Conservation (phyloP, 2,888 invertebrate genomes). For the Dasypolia templi region DNA sequence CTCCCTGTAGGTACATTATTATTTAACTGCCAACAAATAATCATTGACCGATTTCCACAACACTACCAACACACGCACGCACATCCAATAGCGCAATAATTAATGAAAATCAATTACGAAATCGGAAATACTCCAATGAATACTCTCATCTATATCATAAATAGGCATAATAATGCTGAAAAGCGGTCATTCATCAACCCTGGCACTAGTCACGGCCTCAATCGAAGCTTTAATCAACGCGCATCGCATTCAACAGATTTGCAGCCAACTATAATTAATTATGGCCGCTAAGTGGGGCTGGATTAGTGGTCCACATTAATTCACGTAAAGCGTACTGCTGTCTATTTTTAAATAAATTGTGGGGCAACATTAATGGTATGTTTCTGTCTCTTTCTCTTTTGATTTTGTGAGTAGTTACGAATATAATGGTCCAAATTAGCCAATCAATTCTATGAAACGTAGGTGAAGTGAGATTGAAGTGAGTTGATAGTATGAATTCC, state of each 20-base stretch:
- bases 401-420: background rate
- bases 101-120: conserved; percentile 50
- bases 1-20: background rate
- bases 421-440: background rate
- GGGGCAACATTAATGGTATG: background rate
- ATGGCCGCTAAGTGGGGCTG: conserved; percentile 41
- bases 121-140: conserved; percentile 11
- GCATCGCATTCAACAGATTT: conserved; percentile 63
- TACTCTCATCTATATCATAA: conserved; percentile 12
- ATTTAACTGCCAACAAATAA: background rate
- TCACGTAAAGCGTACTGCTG: conserved; percentile 33
- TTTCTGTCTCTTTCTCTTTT: background rate
- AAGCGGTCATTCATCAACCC: conserved; percentile 43
- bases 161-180: conserved; percentile 39
- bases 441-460: background rate
- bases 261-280: conserved; percentile 53
- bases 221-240: conserved; percentile 60
- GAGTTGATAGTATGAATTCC: no score
- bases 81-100: conserved; percentile 1
- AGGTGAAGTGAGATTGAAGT: background rate
- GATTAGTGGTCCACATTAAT: conserved; percentile 60
- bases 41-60: background rate
- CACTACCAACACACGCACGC: background rate
- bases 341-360: conserved; percentile 32
- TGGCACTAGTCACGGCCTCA: conserved; percentile 30